These are phyloP conservation scores for Dendronephthya gigantea DNA, from an alignment of 64 coral and sea anemone genomes.

Conservation along the genomic window DNA sequence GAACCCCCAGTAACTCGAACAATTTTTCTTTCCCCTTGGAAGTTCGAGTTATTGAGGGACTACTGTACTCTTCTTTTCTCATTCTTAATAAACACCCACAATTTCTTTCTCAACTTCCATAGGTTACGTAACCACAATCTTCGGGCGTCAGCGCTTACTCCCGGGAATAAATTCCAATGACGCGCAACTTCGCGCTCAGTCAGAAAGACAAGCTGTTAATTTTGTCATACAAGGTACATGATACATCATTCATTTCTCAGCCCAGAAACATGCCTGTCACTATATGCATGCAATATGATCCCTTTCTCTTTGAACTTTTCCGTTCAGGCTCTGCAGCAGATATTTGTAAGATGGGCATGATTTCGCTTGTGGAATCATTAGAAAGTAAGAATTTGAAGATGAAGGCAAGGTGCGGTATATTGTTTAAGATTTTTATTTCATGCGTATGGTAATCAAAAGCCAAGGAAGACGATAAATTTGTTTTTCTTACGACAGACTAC, in stretches of 20 bases:
- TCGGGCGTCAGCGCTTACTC: background rate
- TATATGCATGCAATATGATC: background rate
- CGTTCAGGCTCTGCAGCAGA: constrained; percentile 55
- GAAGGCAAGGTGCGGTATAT: background rate
- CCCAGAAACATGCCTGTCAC: too few relatives aligned
- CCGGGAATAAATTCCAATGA: background rate
- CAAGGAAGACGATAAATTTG: too few relatives aligned
- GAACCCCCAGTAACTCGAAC: too few relatives aligned
- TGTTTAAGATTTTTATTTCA: too few relatives aligned
- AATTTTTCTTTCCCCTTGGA: too few relatives aligned
- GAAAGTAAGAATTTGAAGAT: background rate
- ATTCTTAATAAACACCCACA: too few relatives aligned
- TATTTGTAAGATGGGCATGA: constrained; percentile 45
- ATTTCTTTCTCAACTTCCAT: background rate
- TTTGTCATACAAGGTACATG: background rate
- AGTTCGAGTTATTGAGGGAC: too few relatives aligned
- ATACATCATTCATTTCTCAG: background rate
- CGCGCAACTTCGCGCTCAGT: background rate
- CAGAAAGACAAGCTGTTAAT: background rate
- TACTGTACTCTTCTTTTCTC: too few relatives aligned
- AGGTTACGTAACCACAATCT: background rate
- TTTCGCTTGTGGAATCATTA: constrained; percentile 17
- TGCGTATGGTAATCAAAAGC: too few relatives aligned
- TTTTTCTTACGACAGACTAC: constrained; percentile 32
- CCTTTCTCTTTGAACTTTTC: background rate